These are phyloP conservation scores for Hoplias malabaricus DNA, from an alignment of 2,113 vertebrate genomes.

Conservation along the genomic window DNA sequence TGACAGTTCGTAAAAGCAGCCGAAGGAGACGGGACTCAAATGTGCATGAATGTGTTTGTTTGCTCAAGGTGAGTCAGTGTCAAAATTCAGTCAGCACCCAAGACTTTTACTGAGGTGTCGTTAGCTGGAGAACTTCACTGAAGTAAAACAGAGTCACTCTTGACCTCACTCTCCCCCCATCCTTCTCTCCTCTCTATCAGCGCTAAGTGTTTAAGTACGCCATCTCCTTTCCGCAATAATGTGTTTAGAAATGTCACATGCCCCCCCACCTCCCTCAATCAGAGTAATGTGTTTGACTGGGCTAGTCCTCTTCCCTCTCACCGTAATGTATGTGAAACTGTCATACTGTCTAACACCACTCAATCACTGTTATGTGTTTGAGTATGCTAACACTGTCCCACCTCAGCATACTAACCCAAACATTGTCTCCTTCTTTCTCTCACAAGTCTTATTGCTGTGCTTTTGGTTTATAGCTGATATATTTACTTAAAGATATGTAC, in stretches of 20 bases:
- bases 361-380: conserved; percentile 64
- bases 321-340: conserved; percentile 66
- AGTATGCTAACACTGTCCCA: conserved; percentile 59
- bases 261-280: conserved; percentile 58
- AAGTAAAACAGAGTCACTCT: conserved; percentile 73
- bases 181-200: conserved; percentile 65
- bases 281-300: conserved; percentile 68
- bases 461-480: too few relatives aligned
- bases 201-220: conserved; percentile 64
- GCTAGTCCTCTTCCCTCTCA: conserved; percentile 57
- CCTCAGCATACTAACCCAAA: conserved; percentile 43
- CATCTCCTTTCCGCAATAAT: conserved; percentile 64
- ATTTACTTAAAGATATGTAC: too few relatives aligned
- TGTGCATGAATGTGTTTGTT: conserved; percentile 64
- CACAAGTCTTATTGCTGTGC: not conserved
- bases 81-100: conserved; percentile 68
- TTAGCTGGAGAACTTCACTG: conserved; percentile 47
- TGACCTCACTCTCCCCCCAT: conserved; percentile 48
- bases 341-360: conserved; percentile 60
- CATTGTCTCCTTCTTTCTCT: not conserved
- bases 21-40: conserved; percentile 46
- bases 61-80: conserved; percentile 63
- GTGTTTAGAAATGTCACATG: conserved; percentile 75
- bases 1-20: conserved; percentile 20
- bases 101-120: conserved; percentile 55